Conservation (phyloP, 2,888 invertebrate genomes). For the Hydriomena furcata region DNA sequence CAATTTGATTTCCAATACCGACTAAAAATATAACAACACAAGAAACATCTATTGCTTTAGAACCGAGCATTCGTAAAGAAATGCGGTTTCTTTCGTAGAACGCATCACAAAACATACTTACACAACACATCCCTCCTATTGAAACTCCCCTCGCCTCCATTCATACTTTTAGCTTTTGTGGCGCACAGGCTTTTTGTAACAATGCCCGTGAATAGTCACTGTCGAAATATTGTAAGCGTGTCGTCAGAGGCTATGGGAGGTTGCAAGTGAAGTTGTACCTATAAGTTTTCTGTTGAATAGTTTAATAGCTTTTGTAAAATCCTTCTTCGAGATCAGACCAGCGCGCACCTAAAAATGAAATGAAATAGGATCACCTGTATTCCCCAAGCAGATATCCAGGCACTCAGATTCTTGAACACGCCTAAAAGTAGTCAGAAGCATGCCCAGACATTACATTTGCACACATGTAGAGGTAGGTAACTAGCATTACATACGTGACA, state of each 20-base stretch:
- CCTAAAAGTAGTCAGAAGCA: no score
- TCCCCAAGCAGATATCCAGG: no score
- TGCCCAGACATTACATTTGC: no score
- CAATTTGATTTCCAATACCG: neutral
- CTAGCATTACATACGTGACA: no score
- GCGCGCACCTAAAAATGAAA: no score
- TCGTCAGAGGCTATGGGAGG: neutral
- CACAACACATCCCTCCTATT: slow-evolving; percentile 74
- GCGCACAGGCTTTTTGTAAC: slow-evolving; percentile 75
- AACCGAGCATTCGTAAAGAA: slow-evolving; percentile 30
- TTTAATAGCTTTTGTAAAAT: no score
- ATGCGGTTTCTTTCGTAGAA: slow-evolving; percentile 40
- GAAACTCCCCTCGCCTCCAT: slow-evolving; percentile 70
- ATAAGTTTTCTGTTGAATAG: no score
- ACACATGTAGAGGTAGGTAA: no score
- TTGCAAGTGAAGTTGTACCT: slow-evolving; percentile 2
- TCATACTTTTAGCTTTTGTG: slow-evolving; percentile 79
- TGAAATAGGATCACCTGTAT: no score
- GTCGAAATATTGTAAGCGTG: slow-evolving; percentile 71
- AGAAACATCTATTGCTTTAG: slow-evolving; percentile 6
- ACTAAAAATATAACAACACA: neutral
- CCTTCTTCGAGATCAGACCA: no score
- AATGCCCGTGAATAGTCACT: slow-evolving; percentile 69
- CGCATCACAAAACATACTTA: slow-evolving; percentile 75
- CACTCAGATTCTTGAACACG: no score